A percentile compares a stretch with the other conserved stretches of the same genome.
Evolutionary conservation across 2,797 vertebrate genomes (phyloP).

Genomic region (Sebastes miniatus): DNA sequence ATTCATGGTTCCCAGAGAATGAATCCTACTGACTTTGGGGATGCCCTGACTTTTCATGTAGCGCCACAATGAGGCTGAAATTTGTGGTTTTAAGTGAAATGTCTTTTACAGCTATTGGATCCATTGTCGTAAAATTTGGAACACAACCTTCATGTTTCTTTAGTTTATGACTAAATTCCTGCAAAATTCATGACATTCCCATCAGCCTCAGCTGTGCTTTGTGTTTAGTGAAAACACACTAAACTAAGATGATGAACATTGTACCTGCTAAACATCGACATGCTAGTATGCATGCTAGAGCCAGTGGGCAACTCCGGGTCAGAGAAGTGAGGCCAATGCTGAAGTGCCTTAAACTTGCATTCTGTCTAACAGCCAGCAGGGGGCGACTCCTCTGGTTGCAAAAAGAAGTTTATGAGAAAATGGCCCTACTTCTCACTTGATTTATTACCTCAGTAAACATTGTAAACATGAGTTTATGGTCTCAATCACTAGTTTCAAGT

Average conservation of each 20-base stretch:
- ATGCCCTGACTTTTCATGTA: background rate
- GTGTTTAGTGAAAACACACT: background rate
- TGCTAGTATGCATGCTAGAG: background rate
- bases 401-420: too few species aligned
- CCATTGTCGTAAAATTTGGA: background rate
- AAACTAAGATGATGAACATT: background rate
- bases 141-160: background rate
- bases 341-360: too few species aligned
- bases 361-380: rapidly evolving
- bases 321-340: too few species aligned
- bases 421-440: too few species aligned
- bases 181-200: too few species aligned
- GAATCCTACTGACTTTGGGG: background rate
- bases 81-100: background rate
- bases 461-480: too few species aligned
- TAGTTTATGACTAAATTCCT: background rate
- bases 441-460: too few species aligned
- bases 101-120: background rate
- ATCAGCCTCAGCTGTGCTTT: background rate
- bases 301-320: too few species aligned
- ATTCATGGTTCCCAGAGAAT: too few species aligned
- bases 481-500: too few species aligned
- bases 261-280: background rate
- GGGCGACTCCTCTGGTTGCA: too few species aligned
- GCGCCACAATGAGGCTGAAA: background rate